Evolutionary conservation across 2,797 vertebrate genomes (phyloP).

Genomic region (Meda fulgida): DNA sequence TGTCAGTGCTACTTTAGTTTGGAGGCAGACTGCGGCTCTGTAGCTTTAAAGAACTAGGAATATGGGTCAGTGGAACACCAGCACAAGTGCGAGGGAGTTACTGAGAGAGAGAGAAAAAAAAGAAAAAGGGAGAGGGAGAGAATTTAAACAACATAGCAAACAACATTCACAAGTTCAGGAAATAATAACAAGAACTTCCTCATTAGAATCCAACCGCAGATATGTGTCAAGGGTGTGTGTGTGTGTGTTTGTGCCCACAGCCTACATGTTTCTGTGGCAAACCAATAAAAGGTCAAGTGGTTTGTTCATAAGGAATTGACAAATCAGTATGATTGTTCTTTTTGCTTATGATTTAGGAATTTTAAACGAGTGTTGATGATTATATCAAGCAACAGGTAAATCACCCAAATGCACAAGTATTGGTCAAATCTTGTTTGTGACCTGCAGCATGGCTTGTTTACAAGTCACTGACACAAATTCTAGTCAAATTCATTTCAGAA

Average conservation of each 20-base stretch:
- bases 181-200: slow-evolving; percentile 33
- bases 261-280: too few species aligned
- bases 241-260: background rate
- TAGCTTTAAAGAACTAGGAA: slow-evolving; percentile 36
- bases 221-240: background rate
- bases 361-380: background rate
- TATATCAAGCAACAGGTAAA: background rate
- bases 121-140: background rate
- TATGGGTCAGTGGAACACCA: slow-evolving; percentile 56
- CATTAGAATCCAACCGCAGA: background rate
- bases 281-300: slow-evolving; percentile 29
- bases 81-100: slow-evolving; percentile 21
- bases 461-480: slow-evolving; percentile 22
- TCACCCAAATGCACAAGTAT: background rate
- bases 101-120: background rate
- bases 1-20: background rate
- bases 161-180: slow-evolving; percentile 11
- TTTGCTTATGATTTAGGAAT: background rate
- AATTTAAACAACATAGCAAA: slow-evolving; percentile 17
- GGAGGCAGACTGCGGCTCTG: background rate
- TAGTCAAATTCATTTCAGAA: slow-evolving; percentile 11
- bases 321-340: background rate
- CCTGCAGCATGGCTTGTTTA: slow-evolving; percentile 46
- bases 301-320: slow-evolving; percentile 22
- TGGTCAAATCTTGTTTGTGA: background rate